Percentiles rank a stretch among this genome's conserved stretches.
These are phyloP conservation scores for Syrphus vitripennis DNA, from an alignment of 2,888 invertebrate species.

Conservation along the genomic window DNA sequence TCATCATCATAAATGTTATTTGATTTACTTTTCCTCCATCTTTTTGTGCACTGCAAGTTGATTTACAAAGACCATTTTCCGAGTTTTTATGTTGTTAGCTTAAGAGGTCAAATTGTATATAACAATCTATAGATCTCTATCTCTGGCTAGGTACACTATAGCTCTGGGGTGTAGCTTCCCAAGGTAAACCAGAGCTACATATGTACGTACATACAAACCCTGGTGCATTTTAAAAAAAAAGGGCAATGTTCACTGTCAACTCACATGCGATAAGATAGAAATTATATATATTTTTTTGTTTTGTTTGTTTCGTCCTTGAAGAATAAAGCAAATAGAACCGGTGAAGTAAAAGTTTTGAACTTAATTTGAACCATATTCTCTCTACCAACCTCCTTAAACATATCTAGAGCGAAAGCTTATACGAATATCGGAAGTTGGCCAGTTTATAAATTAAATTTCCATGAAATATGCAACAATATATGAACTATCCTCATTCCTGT, in stretches of 20 bases:
- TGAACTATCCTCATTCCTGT: neutral
- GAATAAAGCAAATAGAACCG: slow-evolving; percentile 7
- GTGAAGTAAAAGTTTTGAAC: slow-evolving; percentile 26
- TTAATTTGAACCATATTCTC: slow-evolving; percentile 18
- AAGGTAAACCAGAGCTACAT: slow-evolving; percentile 7
- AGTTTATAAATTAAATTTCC: slow-evolving; percentile 7
- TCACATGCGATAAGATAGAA: slow-evolving; percentile 19
- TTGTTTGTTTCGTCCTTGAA: slow-evolving; percentile 24
- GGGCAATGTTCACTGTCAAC: slow-evolving; percentile 30
- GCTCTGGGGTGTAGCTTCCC: neutral
- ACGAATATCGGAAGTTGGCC: slow-evolving; percentile 25
- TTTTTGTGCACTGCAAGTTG: slow-evolving; percentile 9
- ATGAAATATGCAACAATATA: slow-evolving; percentile 14
- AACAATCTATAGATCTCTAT: neutral
- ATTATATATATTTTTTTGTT: neutral
- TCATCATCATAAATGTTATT: slow-evolving; percentile 23
- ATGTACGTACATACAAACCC: too few relatives aligned
- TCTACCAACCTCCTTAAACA: neutral
- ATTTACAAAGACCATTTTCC: slow-evolving; percentile 6
- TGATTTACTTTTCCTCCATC: neutral
- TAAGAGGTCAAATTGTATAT: slow-evolving; percentile 22
- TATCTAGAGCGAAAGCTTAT: neutral
- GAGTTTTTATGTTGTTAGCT: slow-evolving; percentile 16
- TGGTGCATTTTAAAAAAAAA: neutral
- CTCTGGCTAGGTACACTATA: neutral